Conservation (phyloP, 2,888 invertebrate species). For the Busseola fusca region DNA sequence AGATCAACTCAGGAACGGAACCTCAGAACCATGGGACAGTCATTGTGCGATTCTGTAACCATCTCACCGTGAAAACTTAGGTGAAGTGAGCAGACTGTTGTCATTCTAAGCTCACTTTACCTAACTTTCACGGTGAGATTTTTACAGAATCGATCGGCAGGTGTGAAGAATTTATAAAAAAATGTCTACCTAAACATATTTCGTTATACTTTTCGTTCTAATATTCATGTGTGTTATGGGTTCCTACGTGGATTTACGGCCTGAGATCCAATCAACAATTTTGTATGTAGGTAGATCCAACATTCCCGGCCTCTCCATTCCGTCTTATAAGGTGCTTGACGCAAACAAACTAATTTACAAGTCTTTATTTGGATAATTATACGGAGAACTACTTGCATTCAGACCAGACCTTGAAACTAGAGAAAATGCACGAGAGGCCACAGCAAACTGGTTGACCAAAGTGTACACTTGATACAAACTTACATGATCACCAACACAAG, state of each 20-base stretch:
- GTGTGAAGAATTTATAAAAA: not conserved
- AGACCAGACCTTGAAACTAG: slow-evolving; percentile 77
- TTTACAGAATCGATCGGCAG: too few relatives aligned
- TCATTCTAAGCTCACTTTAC: too few relatives aligned
- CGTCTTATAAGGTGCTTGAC: slow-evolving; percentile 54
- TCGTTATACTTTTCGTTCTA: not conserved
- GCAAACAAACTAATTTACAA: slow-evolving; percentile 69
- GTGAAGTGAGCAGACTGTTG: too few relatives aligned
- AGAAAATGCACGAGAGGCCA: slow-evolving; percentile 75
- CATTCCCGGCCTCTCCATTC: slow-evolving; percentile 25
- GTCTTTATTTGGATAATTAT: slow-evolving; percentile 71
- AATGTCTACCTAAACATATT: not conserved
- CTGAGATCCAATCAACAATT: slow-evolving; percentile 16
- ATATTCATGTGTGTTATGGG: not conserved
- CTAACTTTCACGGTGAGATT: too few relatives aligned
- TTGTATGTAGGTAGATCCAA: slow-evolving; percentile 27
- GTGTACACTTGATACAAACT: slow-evolving; percentile 69
- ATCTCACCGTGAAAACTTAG: too few relatives aligned
- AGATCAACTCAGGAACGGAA: too few relatives aligned
- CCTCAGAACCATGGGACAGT: too few relatives aligned
- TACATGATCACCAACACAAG: not conserved
- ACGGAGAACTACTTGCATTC: slow-evolving; percentile 66
- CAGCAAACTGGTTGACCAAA: slow-evolving; percentile 72
- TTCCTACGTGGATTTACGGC: slow-evolving; percentile 6
- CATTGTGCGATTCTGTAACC: too few relatives aligned